Evolutionary conservation across 2,113 vertebrate genomes (phyloP), one percentile per base, ranked within the genome.

Genomic region (Pachycephala philippinensis): DNA sequence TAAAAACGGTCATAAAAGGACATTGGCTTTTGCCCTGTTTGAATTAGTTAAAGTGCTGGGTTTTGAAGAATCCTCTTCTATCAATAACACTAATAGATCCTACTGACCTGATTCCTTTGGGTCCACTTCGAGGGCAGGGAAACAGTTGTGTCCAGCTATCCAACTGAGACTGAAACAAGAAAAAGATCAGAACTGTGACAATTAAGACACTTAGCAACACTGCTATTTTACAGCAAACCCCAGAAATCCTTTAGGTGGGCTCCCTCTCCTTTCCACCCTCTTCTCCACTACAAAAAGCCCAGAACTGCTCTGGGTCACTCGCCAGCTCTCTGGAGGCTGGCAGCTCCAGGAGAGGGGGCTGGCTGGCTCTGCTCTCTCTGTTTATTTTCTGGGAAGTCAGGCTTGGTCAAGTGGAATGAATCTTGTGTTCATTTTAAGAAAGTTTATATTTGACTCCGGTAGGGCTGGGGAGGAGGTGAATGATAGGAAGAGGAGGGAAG

Each of bases 361-460:
- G 94, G 72, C 80, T 89, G 57, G 68, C 59, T 93, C 63, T 68
- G 49, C 31, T 79, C 81, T 83, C 3, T 3, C 60, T 93, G 87
- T 87, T 95, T 94, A 56, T 91, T 91, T 96, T 96, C 94, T 95
- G 93, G 90, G 96, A 97, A 95, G 93, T 72, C 79, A 87, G 96
- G 61, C 75, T 94, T 92, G 89, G 87, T 94, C 81, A 92, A 97
- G 87, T 35, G 89, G 87, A 95, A 95, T 92, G 89, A 91, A 86
- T 65, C 63, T 40, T 89, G 79, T 93, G 75, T 65, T 91, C 94
- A 92, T 97, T 97, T 97, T 95, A 94, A 94, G 95, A 81, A 97
- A 86, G 93, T 93, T 97, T 97, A 96, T 97, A 94, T 97, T 96
- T 97, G 93, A 95, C 90, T 84, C 42, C 4, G 81, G 91, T 79